Conservation (phyloP, 2,888 invertebrate species). For the Athrips mouffetella region DNA sequence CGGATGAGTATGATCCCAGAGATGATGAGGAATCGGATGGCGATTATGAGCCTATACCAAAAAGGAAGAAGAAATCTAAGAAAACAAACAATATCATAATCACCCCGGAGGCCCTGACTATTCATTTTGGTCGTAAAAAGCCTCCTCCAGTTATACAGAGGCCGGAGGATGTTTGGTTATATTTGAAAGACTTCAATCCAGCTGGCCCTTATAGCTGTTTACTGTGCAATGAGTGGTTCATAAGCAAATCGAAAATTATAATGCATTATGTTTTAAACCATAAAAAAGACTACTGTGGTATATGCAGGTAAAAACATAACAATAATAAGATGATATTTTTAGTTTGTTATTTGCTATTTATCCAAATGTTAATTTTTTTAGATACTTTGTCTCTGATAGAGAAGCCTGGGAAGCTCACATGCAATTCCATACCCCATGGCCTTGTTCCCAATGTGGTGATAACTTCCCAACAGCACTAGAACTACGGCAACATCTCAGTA, state of each 20-base stretch:
- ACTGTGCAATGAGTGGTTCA: constrained; percentile 69
- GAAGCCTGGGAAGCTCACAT: constrained; percentile 56
- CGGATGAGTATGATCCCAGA: constrained; percentile 31
- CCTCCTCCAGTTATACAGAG: constrained; percentile 40
- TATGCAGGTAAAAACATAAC: constrained; percentile 72
- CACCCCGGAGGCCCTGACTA: constrained; percentile 29
- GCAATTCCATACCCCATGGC: constrained; percentile 66
- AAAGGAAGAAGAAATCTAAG: constrained; percentile 34
- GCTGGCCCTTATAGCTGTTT: constrained; percentile 69
- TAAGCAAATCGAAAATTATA: constrained; percentile 65
- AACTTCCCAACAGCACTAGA: constrained; percentile 50
- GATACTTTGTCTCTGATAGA: constrained; percentile 66
- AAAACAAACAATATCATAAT: constrained; percentile 22
- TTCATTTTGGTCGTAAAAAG: constrained; percentile 33
- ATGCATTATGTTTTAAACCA: constrained; percentile 73
- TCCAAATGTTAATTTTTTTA: constrained; percentile 34
- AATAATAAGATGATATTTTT: not conserved
- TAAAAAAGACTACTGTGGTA: constrained; percentile 71
- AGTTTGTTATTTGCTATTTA: constrained; percentile 4
- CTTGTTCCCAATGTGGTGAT: constrained; percentile 65
- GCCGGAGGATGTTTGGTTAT: constrained; percentile 69
- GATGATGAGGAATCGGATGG: constrained; percentile 20
- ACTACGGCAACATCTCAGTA: constrained; percentile 53
- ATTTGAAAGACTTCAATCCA: constrained; percentile 67
- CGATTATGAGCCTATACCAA: constrained; percentile 27